These are phyloP conservation scores for Hymenopus coronatus DNA, from an alignment of 2,888 invertebrate species.

Conservation along the genomic window DNA sequence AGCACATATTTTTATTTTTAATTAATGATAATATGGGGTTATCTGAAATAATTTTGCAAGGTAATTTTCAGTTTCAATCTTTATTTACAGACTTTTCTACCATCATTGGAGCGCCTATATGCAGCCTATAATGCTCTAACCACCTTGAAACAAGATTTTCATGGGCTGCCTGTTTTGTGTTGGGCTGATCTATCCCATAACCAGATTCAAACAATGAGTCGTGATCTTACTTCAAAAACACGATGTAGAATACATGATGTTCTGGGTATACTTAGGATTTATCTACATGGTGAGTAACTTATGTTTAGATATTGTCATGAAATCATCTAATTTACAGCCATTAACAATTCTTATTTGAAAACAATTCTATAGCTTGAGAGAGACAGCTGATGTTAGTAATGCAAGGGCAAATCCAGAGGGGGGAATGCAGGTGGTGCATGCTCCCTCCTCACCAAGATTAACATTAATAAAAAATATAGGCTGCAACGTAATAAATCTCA, in stretches of 20 bases:
- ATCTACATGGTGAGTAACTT: conserved; percentile 70
- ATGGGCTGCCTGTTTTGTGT: conserved; percentile 77
- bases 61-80: background rate
- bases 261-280: conserved; percentile 72
- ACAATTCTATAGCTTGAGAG: too few relatives aligned
- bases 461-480: too few relatives aligned
- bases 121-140: conserved; percentile 76
- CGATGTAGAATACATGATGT: conserved; percentile 77
- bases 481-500: too few relatives aligned
- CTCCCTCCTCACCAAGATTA: too few relatives aligned
- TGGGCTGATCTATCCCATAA: conserved; percentile 78
- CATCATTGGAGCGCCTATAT: conserved; percentile 70
- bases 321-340: background rate
- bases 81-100: conserved; percentile 69
- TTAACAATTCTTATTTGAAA: too few relatives aligned
- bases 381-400: too few relatives aligned
- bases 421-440: too few relatives aligned
- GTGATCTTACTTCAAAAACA: conserved; percentile 75
- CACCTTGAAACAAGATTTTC: conserved; percentile 73
- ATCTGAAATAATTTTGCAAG: too few relatives aligned
- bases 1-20: background rate
- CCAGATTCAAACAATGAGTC: conserved; percentile 67
- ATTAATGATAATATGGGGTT: background rate
- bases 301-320: too few relatives aligned
- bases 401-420: too few relatives aligned